phyloP scores from a whole-genome alignment of 1,140 invertebrate genomes.

The Zaprionus camerounensis region DNA sequence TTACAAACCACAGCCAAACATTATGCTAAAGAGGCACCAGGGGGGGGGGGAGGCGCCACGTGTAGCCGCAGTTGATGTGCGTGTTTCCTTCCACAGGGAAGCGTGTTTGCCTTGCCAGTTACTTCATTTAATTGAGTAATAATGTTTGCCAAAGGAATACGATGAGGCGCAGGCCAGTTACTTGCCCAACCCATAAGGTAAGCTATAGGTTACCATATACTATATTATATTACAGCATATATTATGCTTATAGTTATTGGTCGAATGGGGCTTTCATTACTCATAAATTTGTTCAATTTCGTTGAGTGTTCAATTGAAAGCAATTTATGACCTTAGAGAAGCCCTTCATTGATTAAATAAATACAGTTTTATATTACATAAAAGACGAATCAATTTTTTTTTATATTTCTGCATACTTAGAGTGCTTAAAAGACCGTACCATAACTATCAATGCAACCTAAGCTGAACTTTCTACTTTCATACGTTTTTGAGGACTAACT shows the following conservation, averaged over 20 bases:
- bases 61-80: conserved; percentile 3
- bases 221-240: neutral
- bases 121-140: conserved; percentile 3
- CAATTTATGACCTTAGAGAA: neutral
- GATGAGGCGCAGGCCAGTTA: neutral
- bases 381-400: no score
- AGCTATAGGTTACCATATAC: neutral
- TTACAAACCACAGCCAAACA: conserved; percentile 31
- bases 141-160: neutral
- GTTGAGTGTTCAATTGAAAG: neutral
- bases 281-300: neutral
- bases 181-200: neutral
- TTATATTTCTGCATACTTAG: no score
- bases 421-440: no score
- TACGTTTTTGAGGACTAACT: no score
- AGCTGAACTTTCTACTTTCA: no score
- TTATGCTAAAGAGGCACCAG: neutral
- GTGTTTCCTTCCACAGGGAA: neutral
- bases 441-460: no score
- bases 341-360: no score
- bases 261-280: neutral
- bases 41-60: neutral
- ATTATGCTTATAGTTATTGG: neutral
- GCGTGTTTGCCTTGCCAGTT: conserved; percentile 16
- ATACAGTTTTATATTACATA: no score